Percentiles rank a stretch among this genome's conserved stretches.
Conservation (phyloP, 2,888 invertebrate species). For the Cataglyphis albicans region DNA sequence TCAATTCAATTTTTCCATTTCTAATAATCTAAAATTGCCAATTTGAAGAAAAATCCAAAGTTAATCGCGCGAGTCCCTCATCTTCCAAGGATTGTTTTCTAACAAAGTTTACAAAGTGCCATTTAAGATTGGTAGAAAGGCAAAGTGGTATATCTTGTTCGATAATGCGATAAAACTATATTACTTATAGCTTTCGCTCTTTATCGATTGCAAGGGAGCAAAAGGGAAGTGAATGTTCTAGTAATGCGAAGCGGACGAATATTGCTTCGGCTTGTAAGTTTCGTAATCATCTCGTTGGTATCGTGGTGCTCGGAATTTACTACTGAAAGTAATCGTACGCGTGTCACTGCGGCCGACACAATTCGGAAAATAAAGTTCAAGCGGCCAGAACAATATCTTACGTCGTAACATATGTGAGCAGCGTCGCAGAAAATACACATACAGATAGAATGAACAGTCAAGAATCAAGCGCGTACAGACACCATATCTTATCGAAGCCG, state of each 20-base stretch:
- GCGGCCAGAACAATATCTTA: constrained; percentile 63
- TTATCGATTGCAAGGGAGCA: constrained; percentile 27
- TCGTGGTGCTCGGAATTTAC: constrained; percentile 1
- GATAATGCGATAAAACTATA: constrained; percentile 45
- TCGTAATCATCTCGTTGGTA: neutral
- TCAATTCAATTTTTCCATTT: constrained; percentile 32
- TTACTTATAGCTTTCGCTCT: constrained; percentile 31
- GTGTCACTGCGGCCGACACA: constrained; percentile 40
- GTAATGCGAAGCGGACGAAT: constrained; percentile 8
- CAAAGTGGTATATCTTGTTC: constrained; percentile 27
- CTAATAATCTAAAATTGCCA: constrained; percentile 7
- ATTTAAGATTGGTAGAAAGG: constrained; percentile 35
- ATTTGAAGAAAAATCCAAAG: constrained; percentile 28
- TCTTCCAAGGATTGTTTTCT: constrained; percentile 34
- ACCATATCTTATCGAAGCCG: constrained; percentile 63
- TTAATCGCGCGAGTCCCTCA: constrained; percentile 3
- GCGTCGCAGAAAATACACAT: constrained; percentile 80
- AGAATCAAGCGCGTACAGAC: constrained; percentile 79
- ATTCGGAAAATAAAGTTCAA: constrained; percentile 63
- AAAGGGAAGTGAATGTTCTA: neutral
- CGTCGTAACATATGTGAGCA: constrained; percentile 72
- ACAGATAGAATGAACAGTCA: constrained; percentile 80
- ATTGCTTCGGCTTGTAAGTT: neutral
- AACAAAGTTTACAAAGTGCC: constrained; percentile 38
- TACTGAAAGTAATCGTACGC: constrained; percentile 23